Percentiles rank a stretch among this genome's conserved stretches.
phyloP scores from a whole-genome alignment of 2,888 invertebrate genomes.

The Pollenia angustigena region DNA sequence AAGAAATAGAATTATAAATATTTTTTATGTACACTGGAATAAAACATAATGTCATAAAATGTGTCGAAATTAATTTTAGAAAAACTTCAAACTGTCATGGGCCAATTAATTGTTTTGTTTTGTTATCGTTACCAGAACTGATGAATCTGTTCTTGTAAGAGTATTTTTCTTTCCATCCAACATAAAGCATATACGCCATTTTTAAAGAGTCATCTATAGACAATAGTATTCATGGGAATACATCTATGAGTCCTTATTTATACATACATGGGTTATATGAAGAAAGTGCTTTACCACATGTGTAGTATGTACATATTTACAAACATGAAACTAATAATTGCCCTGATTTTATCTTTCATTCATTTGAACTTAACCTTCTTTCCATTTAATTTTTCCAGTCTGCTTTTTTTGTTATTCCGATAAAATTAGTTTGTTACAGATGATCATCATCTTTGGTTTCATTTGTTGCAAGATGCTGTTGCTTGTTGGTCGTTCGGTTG shows the following conservation, averaged over 20 bases:
- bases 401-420: constrained; percentile 12
- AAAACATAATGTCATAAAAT: no score
- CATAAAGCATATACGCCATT: not conserved
- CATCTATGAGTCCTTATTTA: not conserved
- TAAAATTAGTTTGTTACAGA: constrained; percentile 25
- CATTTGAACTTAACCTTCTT: constrained; percentile 74
- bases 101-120: not conserved
- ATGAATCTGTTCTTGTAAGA: not conserved
- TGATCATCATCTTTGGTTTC: constrained; percentile 40
- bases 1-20: no score
- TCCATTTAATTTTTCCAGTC: constrained; percentile 49
- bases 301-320: not conserved
- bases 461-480: constrained; percentile 46
- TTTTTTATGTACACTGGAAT: no score
- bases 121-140: not conserved
- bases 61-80: no score
- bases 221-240: not conserved
- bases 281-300: not conserved
- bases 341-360: constrained; percentile 56
- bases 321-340: constrained; percentile 32
- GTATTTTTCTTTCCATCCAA: not conserved
- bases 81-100: not conserved
- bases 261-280: not conserved
- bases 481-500: not conserved
- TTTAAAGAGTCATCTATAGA: no score